A percentile compares a stretch with the other conserved stretches of the same genome.
These are phyloP conservation scores for Ormia ochracea DNA, from an alignment of 2,888 invertebrate genomes.

Conservation along the genomic window DNA sequence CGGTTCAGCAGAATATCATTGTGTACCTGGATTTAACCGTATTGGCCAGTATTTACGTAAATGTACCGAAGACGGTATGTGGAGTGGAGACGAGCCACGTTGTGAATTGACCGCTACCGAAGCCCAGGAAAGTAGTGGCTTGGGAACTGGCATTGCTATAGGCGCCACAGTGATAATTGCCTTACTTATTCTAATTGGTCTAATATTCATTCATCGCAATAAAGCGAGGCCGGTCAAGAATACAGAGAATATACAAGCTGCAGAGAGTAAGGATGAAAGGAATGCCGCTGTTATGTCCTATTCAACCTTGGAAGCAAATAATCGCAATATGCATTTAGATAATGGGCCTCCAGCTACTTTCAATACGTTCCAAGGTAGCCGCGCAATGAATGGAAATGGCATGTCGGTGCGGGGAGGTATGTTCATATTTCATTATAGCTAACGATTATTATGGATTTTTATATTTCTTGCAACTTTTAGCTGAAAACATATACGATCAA, in stretches of 20 bases:
- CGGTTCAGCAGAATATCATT: slow-evolving; percentile 92
- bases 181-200: slow-evolving; percentile 85
- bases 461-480: slow-evolving; percentile 32
- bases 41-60: slow-evolving; percentile 89
- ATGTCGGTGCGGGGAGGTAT: slow-evolving; percentile 25
- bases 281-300: slow-evolving; percentile 93
- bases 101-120: slow-evolving; percentile 86
- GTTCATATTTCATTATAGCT: neutral
- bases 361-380: slow-evolving; percentile 74
- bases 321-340: slow-evolving; percentile 71
- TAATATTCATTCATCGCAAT: slow-evolving; percentile 88
- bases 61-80: slow-evolving; percentile 88
- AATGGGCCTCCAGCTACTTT: slow-evolving; percentile 75
- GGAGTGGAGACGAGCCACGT: slow-evolving; percentile 91
- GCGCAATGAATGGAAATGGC: slow-evolving; percentile 63
- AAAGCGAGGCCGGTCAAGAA: slow-evolving; percentile 92
- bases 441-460: neutral
- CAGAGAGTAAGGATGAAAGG: slow-evolving; percentile 90
- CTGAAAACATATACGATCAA: slow-evolving; percentile 80
- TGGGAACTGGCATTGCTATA: slow-evolving; percentile 89
- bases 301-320: slow-evolving; percentile 85
- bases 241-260: slow-evolving; percentile 91
- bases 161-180: slow-evolving; percentile 89
- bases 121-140: slow-evolving; percentile 83
- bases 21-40: slow-evolving; percentile 88